A percentile compares a stretch with the other conserved stretches of the same genome.
These are phyloP conservation scores for Hirundo rustica DNA, from an alignment of 2,797 vertebrate genomes.

Conservation along the genomic window DNA sequence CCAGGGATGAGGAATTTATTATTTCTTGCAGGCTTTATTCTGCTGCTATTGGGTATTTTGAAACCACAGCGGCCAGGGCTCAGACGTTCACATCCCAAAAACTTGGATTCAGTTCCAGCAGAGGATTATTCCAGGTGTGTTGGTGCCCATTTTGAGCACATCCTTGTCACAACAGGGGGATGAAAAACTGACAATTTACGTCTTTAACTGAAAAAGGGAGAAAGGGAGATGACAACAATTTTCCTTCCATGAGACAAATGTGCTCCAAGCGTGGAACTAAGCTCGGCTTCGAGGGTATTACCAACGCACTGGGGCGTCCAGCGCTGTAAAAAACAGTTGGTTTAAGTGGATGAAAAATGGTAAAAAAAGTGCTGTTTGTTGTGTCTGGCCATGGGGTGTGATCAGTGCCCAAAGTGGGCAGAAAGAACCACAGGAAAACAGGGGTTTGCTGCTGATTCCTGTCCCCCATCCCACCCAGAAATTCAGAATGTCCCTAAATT, in stretches of 20 bases:
- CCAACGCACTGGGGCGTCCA: neutral
- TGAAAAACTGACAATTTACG: neutral
- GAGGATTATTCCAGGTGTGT: neutral
- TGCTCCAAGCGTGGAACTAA: neutral
- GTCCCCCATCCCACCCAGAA: neutral
- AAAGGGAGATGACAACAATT: neutral
- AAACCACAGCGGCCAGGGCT: neutral
- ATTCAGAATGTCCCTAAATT: neutral
- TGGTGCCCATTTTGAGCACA: neutral
- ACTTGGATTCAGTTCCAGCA: neutral
- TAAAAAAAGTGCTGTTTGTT: neutral
- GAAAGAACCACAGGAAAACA: neutral
- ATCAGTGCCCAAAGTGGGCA: neutral
- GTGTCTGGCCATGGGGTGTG: neutral
- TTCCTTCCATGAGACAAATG: neutral
- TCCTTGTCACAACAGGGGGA: neutral
- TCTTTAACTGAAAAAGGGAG: neutral
- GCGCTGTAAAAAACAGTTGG: neutral
- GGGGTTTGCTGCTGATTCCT: neutral
- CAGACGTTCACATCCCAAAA: neutral
- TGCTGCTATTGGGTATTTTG: neutral
- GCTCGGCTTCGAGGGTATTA: neutral
- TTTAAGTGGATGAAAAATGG: neutral
- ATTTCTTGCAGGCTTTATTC: neutral
- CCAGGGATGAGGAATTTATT: neutral